Evolutionary conservation across 2,797 vertebrate genomes (phyloP).

Genomic region (Caiman crocodilus): DNA sequence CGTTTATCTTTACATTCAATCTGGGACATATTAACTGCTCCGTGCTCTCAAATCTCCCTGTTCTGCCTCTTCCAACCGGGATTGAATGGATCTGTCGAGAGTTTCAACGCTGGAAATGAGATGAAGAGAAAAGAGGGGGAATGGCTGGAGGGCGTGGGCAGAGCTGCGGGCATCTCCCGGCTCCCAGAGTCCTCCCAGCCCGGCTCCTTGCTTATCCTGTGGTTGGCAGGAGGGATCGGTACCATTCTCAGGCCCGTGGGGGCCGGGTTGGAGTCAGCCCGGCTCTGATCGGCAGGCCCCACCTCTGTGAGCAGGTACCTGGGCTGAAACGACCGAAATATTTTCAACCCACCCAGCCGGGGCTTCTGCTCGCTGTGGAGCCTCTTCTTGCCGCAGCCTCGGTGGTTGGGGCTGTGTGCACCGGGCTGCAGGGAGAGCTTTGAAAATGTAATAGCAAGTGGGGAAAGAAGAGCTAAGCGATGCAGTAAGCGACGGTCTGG

Average conservation of each 20-base stretch:
- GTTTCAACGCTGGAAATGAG: constrained; percentile 44
- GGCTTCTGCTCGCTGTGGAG: not conserved
- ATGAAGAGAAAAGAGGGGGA: not conserved
- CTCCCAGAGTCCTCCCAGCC: too few species aligned
- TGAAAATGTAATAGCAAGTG: not conserved
- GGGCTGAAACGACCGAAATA: not conserved
- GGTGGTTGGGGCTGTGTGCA: not conserved
- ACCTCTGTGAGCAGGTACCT: constrained; percentile 48
- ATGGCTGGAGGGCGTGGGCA: too few species aligned
- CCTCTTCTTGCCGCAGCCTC: too few species aligned
- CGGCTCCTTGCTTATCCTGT: too few species aligned
- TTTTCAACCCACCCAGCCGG: not conserved
- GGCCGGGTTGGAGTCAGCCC: too few species aligned
- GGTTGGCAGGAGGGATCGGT: too few species aligned
- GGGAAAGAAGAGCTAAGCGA: not conserved
- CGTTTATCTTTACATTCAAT: constrained; percentile 70
- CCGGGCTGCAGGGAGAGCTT: not conserved
- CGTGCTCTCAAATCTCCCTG: constrained; percentile 43
- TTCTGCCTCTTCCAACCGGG: constrained; percentile 25
- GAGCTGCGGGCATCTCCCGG: not conserved
- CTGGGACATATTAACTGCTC: constrained; percentile 70
- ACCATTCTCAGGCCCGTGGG: too few species aligned
- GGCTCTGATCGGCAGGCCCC: not conserved
- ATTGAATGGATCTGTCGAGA: constrained; percentile 46
- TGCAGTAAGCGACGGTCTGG: not conserved